phyloP scores from a whole-genome alignment of 2,888 invertebrate species.

The Caenorhabditis macrosperma region DNA sequence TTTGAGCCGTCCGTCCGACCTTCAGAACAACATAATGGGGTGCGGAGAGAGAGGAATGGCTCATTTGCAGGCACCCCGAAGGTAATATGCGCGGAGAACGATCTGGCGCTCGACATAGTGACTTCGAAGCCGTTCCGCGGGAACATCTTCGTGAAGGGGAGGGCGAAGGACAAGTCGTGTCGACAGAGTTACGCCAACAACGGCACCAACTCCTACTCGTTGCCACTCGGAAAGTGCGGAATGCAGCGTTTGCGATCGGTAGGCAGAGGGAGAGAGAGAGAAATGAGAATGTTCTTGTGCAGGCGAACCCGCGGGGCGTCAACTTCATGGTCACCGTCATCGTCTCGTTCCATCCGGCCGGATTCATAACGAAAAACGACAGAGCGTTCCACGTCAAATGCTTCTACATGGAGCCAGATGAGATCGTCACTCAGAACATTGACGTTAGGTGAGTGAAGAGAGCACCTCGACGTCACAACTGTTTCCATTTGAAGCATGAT shows the following conservation, averaged over 20 bases:
- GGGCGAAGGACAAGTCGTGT: slow-evolving; percentile 78
- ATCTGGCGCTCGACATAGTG: slow-evolving; percentile 77
- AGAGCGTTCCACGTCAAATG: slow-evolving; percentile 79
- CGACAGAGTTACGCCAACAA: slow-evolving; percentile 75
- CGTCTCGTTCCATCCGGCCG: slow-evolving; percentile 79
- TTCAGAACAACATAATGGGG: slow-evolving; percentile 7
- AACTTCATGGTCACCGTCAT: slow-evolving; percentile 79
- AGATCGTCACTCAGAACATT: slow-evolving; percentile 77
- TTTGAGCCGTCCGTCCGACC: slow-evolving; percentile 8
- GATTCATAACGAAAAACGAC: slow-evolving; percentile 80
- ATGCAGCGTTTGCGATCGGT: slow-evolving; percentile 79
- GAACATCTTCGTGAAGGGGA: slow-evolving; percentile 79
- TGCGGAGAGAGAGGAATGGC: not conserved
- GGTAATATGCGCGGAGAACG: slow-evolving; percentile 79
- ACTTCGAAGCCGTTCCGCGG: slow-evolving; percentile 78
- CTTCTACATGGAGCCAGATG: slow-evolving; percentile 80
- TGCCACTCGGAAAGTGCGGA: slow-evolving; percentile 79
- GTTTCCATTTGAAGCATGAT: slow-evolving; percentile 69
- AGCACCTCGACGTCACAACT: not conserved
- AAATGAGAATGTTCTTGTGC: slow-evolving; percentile 5
- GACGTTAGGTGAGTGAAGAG: slow-evolving; percentile 77
- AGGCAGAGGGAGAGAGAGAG: not conserved
- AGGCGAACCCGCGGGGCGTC: slow-evolving; percentile 79
- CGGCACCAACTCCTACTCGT: slow-evolving; percentile 75
- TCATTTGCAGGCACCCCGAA: slow-evolving; percentile 73